Evolutionary conservation across 1,140 invertebrate genomes (phyloP), one percentile per base, ranked within the genome.

Genomic region (Drosophila repletoides): DNA sequence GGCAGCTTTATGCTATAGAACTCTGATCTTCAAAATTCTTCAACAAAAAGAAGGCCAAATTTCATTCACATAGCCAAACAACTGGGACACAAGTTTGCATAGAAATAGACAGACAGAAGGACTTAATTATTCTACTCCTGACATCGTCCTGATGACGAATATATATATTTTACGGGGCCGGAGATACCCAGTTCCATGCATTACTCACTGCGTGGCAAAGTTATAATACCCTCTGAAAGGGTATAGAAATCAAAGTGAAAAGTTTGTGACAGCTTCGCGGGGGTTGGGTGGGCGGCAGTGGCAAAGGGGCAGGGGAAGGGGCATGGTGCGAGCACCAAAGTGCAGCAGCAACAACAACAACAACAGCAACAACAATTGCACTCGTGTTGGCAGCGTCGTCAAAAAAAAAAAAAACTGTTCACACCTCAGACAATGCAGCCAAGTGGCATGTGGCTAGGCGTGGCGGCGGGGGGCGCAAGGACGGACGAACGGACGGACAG

Each of bases 201-300:
- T n/a, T n/a, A n/a, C n/a, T n/a, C n/a, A n/a, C n/a, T n/a, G n/a
- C n/a, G n/a, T n/a, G n/a, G n/a, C n/a, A n/a, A n/a, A n/a, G n/a
- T n/a, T n/a, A n/a, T n/a, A n/a, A n/a, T n/a, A n/a, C n/a, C n/a
- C n/a, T n/a, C n/a, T n/a, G n/a, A n/a, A n/a, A n/a, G n/a, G n/a
- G n/a, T n/a, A n/a, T n/a, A n/a, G n/a, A n/a, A n/a, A 84, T 84
- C 79, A 84, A 86, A 84, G 80, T 71, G 59, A 72, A 58, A 80
- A 73, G 60, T 70, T 67, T 67, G 63, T 67, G 69, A 74, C 79
- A 71, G 26, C 7, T 31, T 17, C 9, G n/a, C 14, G 22, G 3
- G 10, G 40, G 28, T 10, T 6, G 24, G 3, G 6, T 6, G 21
- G 4, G 19, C n/a, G 26, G 53, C 10, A 5, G 4, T 1, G 14